Conservation (phyloP, 2,113 vertebrate species). For the Cyphomyrus discorhynchus region DNA sequence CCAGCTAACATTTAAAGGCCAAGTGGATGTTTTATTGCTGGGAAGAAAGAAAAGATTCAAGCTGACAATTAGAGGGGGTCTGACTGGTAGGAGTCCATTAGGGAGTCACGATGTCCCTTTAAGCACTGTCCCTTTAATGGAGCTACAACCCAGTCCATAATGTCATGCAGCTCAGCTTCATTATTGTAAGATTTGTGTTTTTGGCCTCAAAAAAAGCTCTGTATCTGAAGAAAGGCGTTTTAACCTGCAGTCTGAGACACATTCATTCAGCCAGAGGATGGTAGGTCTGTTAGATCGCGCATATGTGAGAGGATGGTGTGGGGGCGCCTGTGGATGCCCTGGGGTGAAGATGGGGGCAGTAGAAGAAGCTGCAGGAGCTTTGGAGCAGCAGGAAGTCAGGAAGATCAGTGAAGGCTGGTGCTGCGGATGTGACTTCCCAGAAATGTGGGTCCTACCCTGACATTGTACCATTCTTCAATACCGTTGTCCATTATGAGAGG, state of each 20-base stretch:
- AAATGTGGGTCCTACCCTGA: neutral
- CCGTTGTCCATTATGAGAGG: neutral
- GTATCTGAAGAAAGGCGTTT: neutral
- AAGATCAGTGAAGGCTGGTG: neutral
- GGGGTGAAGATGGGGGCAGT: neutral
- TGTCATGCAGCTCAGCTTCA: neutral
- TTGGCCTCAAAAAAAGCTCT: neutral
- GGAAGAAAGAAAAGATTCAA: slow-evolving; percentile 15
- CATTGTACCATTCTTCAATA: neutral
- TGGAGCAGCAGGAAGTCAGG: neutral
- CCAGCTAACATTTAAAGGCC: slow-evolving; percentile 20
- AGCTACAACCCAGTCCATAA: neutral
- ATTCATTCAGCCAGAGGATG: neutral
- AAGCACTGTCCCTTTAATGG: neutral
- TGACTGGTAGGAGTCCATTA: slow-evolving; percentile 1
- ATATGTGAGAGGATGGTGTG: neutral
- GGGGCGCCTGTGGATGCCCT: neutral
- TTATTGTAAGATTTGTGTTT: neutral
- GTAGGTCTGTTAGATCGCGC: neutral
- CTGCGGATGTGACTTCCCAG: neutral
- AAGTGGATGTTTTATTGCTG: slow-evolving; percentile 9
- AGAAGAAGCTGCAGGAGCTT: neutral
- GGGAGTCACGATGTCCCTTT: neutral
- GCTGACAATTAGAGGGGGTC: slow-evolving; percentile 15
- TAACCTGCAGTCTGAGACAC: neutral